Conservation (phyloP, 2,888 invertebrate genomes). For the Brachyptera putata region DNA sequence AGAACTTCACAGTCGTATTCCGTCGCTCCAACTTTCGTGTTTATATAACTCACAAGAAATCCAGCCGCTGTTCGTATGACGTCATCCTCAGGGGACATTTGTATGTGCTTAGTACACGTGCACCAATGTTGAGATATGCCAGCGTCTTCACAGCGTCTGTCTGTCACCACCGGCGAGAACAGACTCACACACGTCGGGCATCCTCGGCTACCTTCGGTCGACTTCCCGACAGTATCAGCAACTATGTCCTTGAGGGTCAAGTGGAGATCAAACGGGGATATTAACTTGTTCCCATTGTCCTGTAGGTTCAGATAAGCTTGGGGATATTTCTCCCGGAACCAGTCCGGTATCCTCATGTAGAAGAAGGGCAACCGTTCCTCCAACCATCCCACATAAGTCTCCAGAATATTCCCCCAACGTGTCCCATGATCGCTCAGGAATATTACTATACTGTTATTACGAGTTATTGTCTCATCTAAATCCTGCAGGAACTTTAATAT, state of each 20-base stretch:
- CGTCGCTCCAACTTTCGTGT: conserved; percentile 39
- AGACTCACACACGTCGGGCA: conserved; percentile 64
- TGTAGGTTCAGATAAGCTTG: conserved; percentile 53
- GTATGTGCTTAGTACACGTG: conserved; percentile 47
- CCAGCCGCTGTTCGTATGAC: conserved; percentile 52
- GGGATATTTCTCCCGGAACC: conserved; percentile 54
- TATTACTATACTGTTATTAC: conserved; percentile 63
- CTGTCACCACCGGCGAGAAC: conserved; percentile 53
- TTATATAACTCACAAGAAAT: conserved; percentile 46
- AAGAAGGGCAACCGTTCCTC: conserved; percentile 74
- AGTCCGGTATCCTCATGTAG: conserved; percentile 62
- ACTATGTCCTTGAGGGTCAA: conserved; percentile 65
- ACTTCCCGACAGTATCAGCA: conserved; percentile 36
- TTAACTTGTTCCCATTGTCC: conserved; percentile 60
- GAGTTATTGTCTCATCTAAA: conserved; percentile 55
- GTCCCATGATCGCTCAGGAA: conserved; percentile 78
- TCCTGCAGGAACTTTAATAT: conserved; percentile 55
- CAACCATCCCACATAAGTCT: conserved; percentile 66
- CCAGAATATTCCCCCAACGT: conserved; percentile 67
- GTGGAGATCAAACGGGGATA: conserved; percentile 72
- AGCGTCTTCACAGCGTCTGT: conserved; percentile 64
- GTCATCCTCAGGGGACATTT: conserved; percentile 42
- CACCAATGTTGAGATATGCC: conserved; percentile 72
- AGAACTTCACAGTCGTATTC: conserved; percentile 50
- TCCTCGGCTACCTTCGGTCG: conserved; percentile 19